Percentiles rank a stretch among this genome's conserved stretches.
phyloP scores from a whole-genome alignment of 2,113 vertebrate species.

The Bungarus multicinctus region DNA sequence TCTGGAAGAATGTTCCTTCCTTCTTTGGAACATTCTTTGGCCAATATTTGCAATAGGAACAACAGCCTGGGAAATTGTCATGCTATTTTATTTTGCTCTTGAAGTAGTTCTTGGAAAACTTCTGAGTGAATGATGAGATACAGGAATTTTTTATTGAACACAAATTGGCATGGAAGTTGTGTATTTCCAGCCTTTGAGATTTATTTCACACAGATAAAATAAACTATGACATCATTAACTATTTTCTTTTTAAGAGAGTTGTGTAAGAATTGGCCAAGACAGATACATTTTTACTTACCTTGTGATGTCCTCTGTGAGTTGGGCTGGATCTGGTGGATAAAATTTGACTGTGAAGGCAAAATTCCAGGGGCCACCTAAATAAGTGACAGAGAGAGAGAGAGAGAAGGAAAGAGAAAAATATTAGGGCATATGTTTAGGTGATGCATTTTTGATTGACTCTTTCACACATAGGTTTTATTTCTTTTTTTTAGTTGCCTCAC shows the following conservation, averaged over 20 bases:
- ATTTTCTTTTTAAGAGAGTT: background rate
- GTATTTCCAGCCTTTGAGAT: background rate
- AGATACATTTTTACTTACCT: constrained; percentile 72
- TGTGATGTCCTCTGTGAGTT: constrained; percentile 97
- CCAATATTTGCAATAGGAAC: background rate
- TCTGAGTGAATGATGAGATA: background rate
- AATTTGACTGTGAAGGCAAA: constrained; percentile 96
- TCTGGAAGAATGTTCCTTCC: background rate
- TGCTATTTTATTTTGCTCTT: background rate
- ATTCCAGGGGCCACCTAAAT: constrained; percentile 86
- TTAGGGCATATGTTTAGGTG: background rate
- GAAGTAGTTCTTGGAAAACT: background rate
- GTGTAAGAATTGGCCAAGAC: background rate
- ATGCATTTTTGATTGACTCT: background rate
- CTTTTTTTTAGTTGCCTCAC: background rate
- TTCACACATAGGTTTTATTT: rapidly evolving
- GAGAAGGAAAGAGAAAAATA: background rate
- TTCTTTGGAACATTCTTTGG: no score
- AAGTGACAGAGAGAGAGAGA: constrained; percentile 18
- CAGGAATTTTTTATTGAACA: background rate
- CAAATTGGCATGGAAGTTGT: background rate
- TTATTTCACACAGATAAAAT: background rate
- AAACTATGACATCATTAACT: background rate
- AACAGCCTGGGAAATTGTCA: background rate
- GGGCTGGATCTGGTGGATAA: constrained; percentile 96